Evolutionary conservation across 2,888 invertebrate genomes (phyloP), one percentile per base, ranked within the genome.

Genomic region (Dryomyza anilis): DNA sequence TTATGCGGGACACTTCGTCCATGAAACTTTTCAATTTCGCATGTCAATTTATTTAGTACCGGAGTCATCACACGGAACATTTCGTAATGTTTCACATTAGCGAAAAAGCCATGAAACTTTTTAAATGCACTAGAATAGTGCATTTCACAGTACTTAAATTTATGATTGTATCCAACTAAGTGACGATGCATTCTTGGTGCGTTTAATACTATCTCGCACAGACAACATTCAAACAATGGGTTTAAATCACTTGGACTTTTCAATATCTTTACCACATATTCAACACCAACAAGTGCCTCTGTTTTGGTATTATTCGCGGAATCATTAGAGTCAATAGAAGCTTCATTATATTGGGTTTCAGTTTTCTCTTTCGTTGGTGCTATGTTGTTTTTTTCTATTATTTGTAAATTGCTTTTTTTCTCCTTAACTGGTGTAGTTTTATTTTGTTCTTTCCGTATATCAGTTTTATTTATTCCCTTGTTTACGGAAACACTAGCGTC

Each of bases 161-260:
- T 86, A 77, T 92, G 92, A 82, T 89, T 89, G 45, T 69, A 70
- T 23, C 61, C 63, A 7, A 67, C 50, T 7, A 92, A 84, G 81
- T 92, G 92, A 70, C 90, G 88, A 82, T 92, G 85, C 75, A 92
- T 91, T 70, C 91, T 91, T 57, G 89, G 86, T 48, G 89, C 90
- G 76, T 91, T 56, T 1, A 67, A 39, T 70, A 89, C 88, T 82
- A 91, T 90, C 76, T 87, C 87, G 81, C 93, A 93, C 65, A 93
- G 84, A 71, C 89, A 86, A 81, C 93, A 93, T 65, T 89, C 86
- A 82, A 91, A 92, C 65, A 86, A 83, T 1, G 91, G 90, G 80
- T 90, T 90, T 75, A 87, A 85, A 73, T 88, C 87, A 43, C 85
- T 82, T 74, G 88, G 84, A 76, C 88, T 87, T 62, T 89, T 87